Conservation (phyloP, 2,888 invertebrate genomes). For the Eilema griseolum region DNA sequence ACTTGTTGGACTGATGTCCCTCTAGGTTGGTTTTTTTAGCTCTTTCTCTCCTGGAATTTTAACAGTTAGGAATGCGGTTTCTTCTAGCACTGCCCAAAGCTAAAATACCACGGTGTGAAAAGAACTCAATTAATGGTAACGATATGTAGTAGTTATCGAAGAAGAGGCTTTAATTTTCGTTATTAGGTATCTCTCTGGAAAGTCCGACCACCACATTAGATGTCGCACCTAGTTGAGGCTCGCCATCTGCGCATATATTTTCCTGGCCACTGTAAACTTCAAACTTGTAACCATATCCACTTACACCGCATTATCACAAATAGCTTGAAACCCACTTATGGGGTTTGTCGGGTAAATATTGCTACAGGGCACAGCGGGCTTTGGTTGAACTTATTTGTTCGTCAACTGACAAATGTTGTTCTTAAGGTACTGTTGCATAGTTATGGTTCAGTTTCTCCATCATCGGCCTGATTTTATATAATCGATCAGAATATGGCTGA, state of each 20-base stretch:
- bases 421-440: constrained; percentile 24
- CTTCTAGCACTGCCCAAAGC: constrained; percentile 23
- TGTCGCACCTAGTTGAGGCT: constrained; percentile 56
- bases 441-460: constrained; percentile 21
- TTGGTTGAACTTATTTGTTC: constrained; percentile 54
- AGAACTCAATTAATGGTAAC: constrained; percentile 18
- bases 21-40: no score
- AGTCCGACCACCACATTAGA: constrained; percentile 60
- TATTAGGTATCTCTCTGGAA: constrained; percentile 50
- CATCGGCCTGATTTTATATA: constrained; percentile 30
- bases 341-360: constrained; percentile 63
- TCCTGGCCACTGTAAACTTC: constrained; percentile 57
- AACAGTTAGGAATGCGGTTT: constrained; percentile 45
- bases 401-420: constrained; percentile 40
- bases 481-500: constrained; percentile 25
- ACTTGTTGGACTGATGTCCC: no score
- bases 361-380: constrained; percentile 44
- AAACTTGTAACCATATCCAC: constrained; percentile 54
- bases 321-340: constrained; percentile 58
- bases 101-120: constrained; percentile 22
- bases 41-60: constrained; percentile 55
- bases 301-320: constrained; percentile 51
- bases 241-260: constrained; percentile 32
- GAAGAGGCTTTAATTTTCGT: constrained; percentile 57
- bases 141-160: constrained; percentile 38